Base-by-base conservation (phyloP, 2,888 invertebrate species). In the Lasioglossum marginatum region DNA sequence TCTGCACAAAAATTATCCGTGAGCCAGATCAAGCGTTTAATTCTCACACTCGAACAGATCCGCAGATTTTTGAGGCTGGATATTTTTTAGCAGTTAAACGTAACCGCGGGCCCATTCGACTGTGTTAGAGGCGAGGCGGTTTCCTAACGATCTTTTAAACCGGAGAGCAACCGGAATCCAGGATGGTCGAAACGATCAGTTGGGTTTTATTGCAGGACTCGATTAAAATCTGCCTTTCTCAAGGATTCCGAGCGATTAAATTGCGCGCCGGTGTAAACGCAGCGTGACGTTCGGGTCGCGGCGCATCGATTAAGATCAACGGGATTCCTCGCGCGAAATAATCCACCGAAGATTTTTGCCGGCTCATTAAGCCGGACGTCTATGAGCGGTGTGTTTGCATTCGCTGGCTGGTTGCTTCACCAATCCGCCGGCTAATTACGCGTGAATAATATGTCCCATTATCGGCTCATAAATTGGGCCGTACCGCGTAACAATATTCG, bases 231-330 rank as follows among this genome's bases (percentile, higher is more conserved):
- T 16, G 14, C 52, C 27, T 77, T 72, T 77, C 48, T 43, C 73
- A 45, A 23, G 34, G 37, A 43, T 52, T 45, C 82, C 16, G 19
- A 14, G 66, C 52, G 68, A 68, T 68, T n/a, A 68, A 68, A 68
- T 68, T 23, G 68, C 12, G 12, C 23, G 1, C 10, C 5, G 23
- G 68, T 68, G 68, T 79, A 45, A 79, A 60, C 77, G 77, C 52
- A 19, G 37, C 72, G 37, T 73, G 70, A 80, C 66, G 57, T 57
- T 76, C 81, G 80, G 16, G 52, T 57, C 71, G 27, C 31, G 31
- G 48, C n/a, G 70, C 86, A 83, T 85, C 85, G 86, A 88, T 83
- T 86, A 90, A 77, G 85, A 88, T 85, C 79, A 83, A 85, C 79
- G 68, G 78, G 76, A 88, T 81, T 84, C 80, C 86, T 77, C 72